Conservation (phyloP, 2,888 invertebrate genomes). For the Pimpla rufipes region DNA sequence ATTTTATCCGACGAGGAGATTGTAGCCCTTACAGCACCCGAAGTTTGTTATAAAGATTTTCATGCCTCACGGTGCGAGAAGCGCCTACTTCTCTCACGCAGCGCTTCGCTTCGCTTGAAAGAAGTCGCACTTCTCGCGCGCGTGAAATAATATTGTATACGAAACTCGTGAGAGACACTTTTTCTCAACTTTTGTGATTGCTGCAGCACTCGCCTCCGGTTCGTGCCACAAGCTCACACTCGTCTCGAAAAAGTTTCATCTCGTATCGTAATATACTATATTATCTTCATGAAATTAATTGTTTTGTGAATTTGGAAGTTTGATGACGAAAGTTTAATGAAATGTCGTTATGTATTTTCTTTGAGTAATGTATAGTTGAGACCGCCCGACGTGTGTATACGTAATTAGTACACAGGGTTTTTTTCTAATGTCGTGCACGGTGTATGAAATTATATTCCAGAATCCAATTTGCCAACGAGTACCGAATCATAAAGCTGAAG, state of each 20-base stretch:
- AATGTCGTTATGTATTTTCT: constrained; percentile 5
- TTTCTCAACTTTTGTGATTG: too few relatives aligned
- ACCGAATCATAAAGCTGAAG: constrained; percentile 49
- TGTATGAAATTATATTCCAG: constrained; percentile 46
- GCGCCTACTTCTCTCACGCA: too few relatives aligned
- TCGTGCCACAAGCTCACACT: too few relatives aligned
- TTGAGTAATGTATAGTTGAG: constrained; percentile 4
- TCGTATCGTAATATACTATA: too few relatives aligned
- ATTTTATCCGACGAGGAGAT: constrained; percentile 40
- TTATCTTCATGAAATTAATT: constrained; percentile 26
- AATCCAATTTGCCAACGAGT: constrained; percentile 43
- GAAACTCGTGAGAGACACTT: too few relatives aligned
- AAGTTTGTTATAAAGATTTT: constrained; percentile 41
- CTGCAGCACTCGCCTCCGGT: too few relatives aligned
- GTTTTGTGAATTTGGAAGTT: constrained; percentile 19
- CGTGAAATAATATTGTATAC: too few relatives aligned
- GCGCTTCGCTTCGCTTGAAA: too few relatives aligned
- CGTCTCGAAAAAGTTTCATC: too few relatives aligned
- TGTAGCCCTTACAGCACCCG: constrained; percentile 27
- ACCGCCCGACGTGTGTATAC: constrained; percentile 7
- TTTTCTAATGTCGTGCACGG: constrained; percentile 15
- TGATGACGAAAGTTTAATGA: constrained; percentile 7
- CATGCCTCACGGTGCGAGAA: too few relatives aligned
- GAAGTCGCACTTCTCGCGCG: too few relatives aligned
- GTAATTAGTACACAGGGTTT: constrained; percentile 3